These are phyloP conservation scores for Equus przewalskii DNA, from an alignment of 2,113 vertebrate species.

Conservation along the genomic window DNA sequence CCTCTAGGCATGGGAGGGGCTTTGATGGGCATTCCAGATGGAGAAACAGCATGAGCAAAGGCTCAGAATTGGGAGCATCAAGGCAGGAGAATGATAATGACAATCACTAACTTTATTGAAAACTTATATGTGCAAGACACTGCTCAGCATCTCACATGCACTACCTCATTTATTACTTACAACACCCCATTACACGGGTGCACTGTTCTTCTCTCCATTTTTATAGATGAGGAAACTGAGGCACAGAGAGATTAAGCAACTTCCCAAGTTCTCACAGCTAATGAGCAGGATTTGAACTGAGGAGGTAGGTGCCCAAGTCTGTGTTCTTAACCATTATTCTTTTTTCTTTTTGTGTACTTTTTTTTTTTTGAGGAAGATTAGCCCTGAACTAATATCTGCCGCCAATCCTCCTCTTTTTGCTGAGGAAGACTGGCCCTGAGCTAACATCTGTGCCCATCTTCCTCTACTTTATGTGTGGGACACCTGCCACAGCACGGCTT, in stretches of 20 bases:
- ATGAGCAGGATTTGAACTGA: not conserved
- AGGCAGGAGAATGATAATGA: not conserved
- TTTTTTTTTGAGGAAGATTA: too few relatives aligned
- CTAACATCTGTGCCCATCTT: too few relatives aligned
- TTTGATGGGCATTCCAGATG: not conserved
- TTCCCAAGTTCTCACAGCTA: not conserved
- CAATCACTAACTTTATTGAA: too few relatives aligned
- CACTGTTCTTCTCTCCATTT: not conserved
- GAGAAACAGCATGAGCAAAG: not conserved
- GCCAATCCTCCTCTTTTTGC: too few relatives aligned
- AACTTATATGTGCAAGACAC: not conserved
- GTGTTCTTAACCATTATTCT: not conserved
- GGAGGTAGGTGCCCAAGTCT: not conserved
- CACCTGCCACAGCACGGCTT: too few relatives aligned
- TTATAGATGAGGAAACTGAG: not conserved
- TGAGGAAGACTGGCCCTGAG: too few relatives aligned
- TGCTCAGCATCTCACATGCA: not conserved
- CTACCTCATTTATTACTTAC: not conserved
- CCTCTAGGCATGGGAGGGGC: not conserved
- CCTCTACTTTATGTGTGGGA: too few relatives aligned
- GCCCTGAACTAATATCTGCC: too few relatives aligned
- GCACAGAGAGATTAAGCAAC: not conserved
- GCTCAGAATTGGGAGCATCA: not conserved
- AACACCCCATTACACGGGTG: not conserved
- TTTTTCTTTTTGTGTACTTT: too few relatives aligned